Base-by-base conservation (phyloP, 2,888 invertebrate genomes). In the Esperia sulphurella region DNA sequence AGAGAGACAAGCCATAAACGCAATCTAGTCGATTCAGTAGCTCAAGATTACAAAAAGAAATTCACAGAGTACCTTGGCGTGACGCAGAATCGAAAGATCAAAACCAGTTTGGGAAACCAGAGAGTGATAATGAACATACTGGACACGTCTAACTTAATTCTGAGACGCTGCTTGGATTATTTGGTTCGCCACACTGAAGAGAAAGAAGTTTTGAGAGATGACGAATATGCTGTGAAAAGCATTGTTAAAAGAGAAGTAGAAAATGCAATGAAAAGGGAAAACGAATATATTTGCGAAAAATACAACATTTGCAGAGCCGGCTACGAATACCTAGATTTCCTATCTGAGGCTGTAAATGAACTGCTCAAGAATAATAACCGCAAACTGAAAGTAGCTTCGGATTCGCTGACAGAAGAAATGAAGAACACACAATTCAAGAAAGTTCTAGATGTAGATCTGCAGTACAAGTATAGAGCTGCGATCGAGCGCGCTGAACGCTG, bases 61-160 rank as follows among this genome's bases (percentile, higher is more conserved):
- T 79, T 78, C 35, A 56, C 57, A 2, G 62, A 68, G 0, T 80
- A 73, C 14, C 45, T 79, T 0, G 58, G 53, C 13, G 57, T 65
- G 1, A 76, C 73, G 0, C 57, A 59, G 35, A 52, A 65, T 1
- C 68, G 71, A 5, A 61, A 57, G 0, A 68, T 84, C 0, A 74
- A 66, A 58, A 82, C 81, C 0, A 61, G 58, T 31, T 44, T 74
- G 0, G 80, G 79, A 0, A 52, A 56, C 0, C 68, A 79, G 44
- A 81, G 76, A 41, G 79, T 76, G 0, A 61, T 84, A 8, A 49
- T 80, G 0, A 77, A 83, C 33, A 70, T 68, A 0, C 66, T 82
- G 1, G 73, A 79, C 0, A 70, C 70, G 0, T 80, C 80, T 0
- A 68, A 74, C 43, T 54, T 55, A 5, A 65, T 79, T 2, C 33